Evolutionary conservation across 2,888 invertebrate genomes (phyloP).

Genomic region (Pandemis heparana): DNA sequence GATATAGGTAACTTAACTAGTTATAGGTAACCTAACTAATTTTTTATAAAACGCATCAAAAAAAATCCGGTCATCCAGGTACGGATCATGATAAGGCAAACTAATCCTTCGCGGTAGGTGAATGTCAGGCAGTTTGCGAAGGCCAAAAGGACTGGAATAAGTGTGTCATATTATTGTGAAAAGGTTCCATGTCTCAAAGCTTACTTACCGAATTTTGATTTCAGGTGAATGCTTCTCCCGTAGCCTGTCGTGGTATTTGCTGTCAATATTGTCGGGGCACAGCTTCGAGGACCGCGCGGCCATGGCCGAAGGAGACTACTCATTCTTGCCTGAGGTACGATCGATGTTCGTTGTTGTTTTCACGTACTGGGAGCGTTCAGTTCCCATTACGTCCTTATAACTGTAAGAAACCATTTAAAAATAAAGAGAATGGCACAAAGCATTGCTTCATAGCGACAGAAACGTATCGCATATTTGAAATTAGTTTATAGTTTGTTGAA

Average conservation of each 20-base stretch:
- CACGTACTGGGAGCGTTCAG: background rate
- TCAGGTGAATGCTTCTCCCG: slow-evolving; percentile 71
- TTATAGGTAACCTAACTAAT: too few relatives aligned
- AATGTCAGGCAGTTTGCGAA: background rate
- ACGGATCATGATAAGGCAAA: too few relatives aligned
- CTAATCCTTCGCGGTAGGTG: too few relatives aligned
- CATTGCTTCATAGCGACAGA: too few relatives aligned
- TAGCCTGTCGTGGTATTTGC: slow-evolving; percentile 71
- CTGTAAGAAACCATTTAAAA: background rate
- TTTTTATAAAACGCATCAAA: too few relatives aligned
- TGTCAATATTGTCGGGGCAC: slow-evolving; percentile 70
- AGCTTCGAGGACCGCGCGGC: slow-evolving; percentile 72
- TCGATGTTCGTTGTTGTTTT: background rate
- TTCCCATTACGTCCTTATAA: background rate
- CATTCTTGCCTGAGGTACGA: slow-evolving; percentile 71
- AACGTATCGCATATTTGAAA: too few relatives aligned
- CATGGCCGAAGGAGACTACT: slow-evolving; percentile 65
- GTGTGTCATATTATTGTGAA: background rate
- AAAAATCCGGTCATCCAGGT: too few relatives aligned
- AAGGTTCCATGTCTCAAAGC: background rate
- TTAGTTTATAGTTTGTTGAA: too few relatives aligned
- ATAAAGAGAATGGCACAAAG: too few relatives aligned
- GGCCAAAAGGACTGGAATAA: background rate
- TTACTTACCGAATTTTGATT: slow-evolving; percentile 16
- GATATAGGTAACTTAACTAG: too few relatives aligned